Base-by-base conservation (phyloP, 2,888 invertebrate genomes). In the Cheilosia impressa region DNA sequence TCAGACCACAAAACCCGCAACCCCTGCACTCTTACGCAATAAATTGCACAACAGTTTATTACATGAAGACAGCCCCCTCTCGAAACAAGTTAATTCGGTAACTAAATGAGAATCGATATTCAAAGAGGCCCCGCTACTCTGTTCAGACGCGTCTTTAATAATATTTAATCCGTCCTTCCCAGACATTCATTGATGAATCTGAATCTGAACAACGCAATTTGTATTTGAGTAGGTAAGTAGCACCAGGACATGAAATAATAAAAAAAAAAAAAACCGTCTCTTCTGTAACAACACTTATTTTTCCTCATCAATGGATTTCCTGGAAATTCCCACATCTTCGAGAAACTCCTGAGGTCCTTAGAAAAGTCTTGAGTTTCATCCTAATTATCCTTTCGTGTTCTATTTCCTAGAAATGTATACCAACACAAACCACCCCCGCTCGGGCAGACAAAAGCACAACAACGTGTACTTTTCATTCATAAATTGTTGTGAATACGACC, bases 181-280 rank as follows among this genome's bases (percentile, higher is more conserved):
- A 68, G 66, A 68, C 53, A 55, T 68, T 55, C 66, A 68, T 55
- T 55, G 53, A 53, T 22, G 17, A 43, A 41, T 13, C 34, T 22
- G 17, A 43, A 41, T 13, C 34, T 43, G 1, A 7, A 38, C 50
- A 15, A 55, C n/a, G 38, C 38, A 38, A 38, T 38, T 13, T 38
- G 38, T 38, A 4, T 13, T 13, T 38, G 38, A 38, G 13, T 13
- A 38, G 38, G 13, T 38, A 38, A 38, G 13, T 13, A 38, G 38
- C 38, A 38, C 13, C 38, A 13, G 31, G 9, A 13, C 13, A 4
- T 1, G 22, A 13, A 10, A 6, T 1, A 27, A 27, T 5, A 6
- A 13, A 10, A 38, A 10, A 13, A 10, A 38, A 1, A 38, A 10
- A 13, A 10, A 38, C 0, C 13, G 1, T 13, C 13, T 22, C 10